Conservation (phyloP, 1,140 invertebrate genomes). For the Pachyrhynchus sulphureomaculatus region DNA sequence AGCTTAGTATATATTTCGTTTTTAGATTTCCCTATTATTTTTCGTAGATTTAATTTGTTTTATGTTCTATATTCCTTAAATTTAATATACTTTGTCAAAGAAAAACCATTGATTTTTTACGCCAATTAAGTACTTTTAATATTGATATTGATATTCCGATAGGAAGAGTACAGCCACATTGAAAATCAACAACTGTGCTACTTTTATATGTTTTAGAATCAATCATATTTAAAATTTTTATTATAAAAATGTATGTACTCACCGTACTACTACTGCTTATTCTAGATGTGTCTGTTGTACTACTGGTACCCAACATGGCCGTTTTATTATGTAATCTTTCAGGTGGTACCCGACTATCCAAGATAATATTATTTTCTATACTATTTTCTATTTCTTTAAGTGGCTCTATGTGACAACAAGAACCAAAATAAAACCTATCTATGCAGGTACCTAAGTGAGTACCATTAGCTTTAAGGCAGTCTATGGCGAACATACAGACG, state of each 20-base stretch:
- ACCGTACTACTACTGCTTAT: background rate
- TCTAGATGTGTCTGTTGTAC: conserved; percentile 13
- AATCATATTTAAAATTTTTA: too few species aligned
- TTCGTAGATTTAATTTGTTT: too few species aligned
- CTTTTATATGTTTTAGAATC: too few species aligned
- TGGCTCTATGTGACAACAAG: conserved; percentile 75
- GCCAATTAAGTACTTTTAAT: too few species aligned
- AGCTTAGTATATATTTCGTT: too few species aligned
- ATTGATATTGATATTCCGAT: too few species aligned
- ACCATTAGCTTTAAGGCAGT: conserved; percentile 87
- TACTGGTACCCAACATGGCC: conserved; percentile 18
- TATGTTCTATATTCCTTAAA: too few species aligned
- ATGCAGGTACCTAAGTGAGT: conserved; percentile 89
- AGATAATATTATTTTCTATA: conserved; percentile 57
- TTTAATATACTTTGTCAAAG: too few species aligned
- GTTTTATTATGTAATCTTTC: conserved; percentile 45
- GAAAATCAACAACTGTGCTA: too few species aligned
- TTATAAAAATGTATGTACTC: conserved; percentile 22
- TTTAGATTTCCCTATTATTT: too few species aligned
- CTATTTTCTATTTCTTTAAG: conserved; percentile 55
- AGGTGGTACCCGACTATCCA: conserved; percentile 52
- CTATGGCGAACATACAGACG: conserved; percentile 92
- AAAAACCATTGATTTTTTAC: too few species aligned
- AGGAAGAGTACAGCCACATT: too few species aligned
- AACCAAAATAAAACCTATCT: conserved; percentile 89